A percentile compares a stretch with the other conserved stretches of the same genome.
These are phyloP conservation scores for Pediacus dermestoides DNA, from an alignment of 2,888 invertebrate species.

Conservation along the genomic window DNA sequence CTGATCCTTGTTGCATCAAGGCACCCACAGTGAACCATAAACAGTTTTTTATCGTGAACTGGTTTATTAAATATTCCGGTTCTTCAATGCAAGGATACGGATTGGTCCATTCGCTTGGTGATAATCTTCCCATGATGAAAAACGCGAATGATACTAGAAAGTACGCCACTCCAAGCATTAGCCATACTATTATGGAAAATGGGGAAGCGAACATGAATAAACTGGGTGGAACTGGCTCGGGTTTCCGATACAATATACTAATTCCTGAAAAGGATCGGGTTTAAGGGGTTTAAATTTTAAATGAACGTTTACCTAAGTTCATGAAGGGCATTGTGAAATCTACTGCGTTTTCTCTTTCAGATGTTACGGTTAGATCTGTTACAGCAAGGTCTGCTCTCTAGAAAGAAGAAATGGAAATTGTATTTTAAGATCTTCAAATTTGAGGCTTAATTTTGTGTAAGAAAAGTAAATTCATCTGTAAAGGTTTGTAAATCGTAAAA, in stretches of 20 bases:
- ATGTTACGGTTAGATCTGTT: slow-evolving; percentile 85
- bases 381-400: slow-evolving; percentile 89
- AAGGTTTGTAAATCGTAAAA: too few species aligned
- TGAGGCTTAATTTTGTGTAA: too few species aligned
- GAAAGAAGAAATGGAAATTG: slow-evolving; percentile 37
- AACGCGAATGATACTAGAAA: slow-evolving; percentile 74
- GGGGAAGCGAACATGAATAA: slow-evolving; percentile 91
- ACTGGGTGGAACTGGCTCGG: slow-evolving; percentile 79
- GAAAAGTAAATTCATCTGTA: too few species aligned
- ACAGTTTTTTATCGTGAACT: slow-evolving; percentile 76
- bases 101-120: slow-evolving; percentile 86
- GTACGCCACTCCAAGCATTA: slow-evolving; percentile 77
- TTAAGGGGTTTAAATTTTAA: slow-evolving; percentile 4
- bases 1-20: slow-evolving; percentile 82
- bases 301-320: slow-evolving; percentile 65
- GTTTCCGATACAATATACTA: slow-evolving; percentile 84
- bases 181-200: slow-evolving; percentile 77
- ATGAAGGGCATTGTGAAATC: slow-evolving; percentile 96
- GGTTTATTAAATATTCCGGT: slow-evolving; percentile 78
- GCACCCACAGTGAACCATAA: slow-evolving; percentile 87
- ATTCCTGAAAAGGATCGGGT: slow-evolving; percentile 57
- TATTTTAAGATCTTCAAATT: slow-evolving; percentile 15
- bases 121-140: slow-evolving; percentile 74
- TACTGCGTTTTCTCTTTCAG: slow-evolving; percentile 81
- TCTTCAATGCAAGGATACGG: slow-evolving; percentile 83